phyloP scores from a whole-genome alignment of 2,113 vertebrate genomes.

The Thryonomys swinderianus region DNA sequence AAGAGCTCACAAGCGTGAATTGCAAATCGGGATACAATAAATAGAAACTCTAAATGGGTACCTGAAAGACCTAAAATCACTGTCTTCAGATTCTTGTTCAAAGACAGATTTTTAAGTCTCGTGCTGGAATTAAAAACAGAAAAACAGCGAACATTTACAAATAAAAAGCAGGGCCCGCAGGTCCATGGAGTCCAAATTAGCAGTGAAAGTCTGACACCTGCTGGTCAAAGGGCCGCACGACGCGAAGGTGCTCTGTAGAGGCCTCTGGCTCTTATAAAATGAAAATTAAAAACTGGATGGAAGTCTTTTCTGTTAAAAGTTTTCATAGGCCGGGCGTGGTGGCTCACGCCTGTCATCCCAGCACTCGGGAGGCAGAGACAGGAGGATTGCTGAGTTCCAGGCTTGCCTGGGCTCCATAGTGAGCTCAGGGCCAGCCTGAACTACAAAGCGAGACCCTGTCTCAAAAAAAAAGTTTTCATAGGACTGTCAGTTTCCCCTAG shows the following conservation, averaged over 20 bases:
- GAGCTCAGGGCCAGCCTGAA: too few species aligned
- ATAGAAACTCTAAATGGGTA: not conserved
- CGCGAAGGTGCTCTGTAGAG: not conserved
- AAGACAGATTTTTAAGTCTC: conserved; percentile 15
- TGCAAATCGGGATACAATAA: not conserved
- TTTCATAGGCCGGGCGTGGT: too few species aligned
- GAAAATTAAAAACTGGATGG: not conserved
- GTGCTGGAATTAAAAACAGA: not conserved
- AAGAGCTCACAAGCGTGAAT: not conserved
- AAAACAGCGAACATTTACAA: conserved; percentile 52
- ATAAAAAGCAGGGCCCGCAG: not conserved
- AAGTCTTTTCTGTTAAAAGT: not conserved
- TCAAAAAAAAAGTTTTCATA: too few species aligned
- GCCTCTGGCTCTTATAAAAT: not conserved
- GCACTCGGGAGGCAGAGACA: too few species aligned
- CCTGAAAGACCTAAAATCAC: not conserved
- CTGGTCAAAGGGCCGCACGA: conserved; percentile 78
- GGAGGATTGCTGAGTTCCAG: too few species aligned
- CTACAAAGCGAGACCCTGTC: too few species aligned
- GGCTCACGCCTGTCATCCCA: too few species aligned
- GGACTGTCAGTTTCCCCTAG: not conserved
- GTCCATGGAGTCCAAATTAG: conserved; percentile 74
- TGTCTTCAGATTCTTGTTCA: not conserved
- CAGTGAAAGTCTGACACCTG: conserved; percentile 89
- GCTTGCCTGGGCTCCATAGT: too few species aligned